Base-by-base conservation (phyloP, 2,888 invertebrate species). In the Cryptus viduatorius region DNA sequence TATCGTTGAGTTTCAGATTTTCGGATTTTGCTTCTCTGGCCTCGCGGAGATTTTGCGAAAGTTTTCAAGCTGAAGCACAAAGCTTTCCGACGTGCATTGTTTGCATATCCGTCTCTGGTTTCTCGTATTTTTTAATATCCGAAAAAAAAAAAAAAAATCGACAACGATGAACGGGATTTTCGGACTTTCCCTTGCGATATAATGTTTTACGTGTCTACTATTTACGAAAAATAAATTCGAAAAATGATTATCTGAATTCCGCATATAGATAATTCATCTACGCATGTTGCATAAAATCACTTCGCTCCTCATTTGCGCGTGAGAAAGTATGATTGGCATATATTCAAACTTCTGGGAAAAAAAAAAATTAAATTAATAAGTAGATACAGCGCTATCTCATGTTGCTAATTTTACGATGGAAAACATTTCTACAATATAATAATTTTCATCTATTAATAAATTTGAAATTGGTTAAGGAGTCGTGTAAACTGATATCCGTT, bases 231-330 rank as follows among this genome's bases (percentile, higher is more conserved):
- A 56, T 56, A 56, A 19, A 56, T 1, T 56, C 16, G 10, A 10
- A 56, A 19, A 24, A 3, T 2, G 12, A 56, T 56, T 56, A 56
- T 19, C 12, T 56, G 10, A 24, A 12, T 24, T 56, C 10, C 56
- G 1, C 56, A 12, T 24, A 19, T 4, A 19, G 10, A 56, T 56
- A 4, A 24, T 24, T 4, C 61, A 14, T 29, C 16, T 61, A 73
- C 7, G 61, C 16, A 61, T 44, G 61, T 61, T 84, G 81, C 84
- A 84, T 84, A 78, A 84, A 81, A 78, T 84, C 81, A 84, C 81
- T 84, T 84, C 65, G 81, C 56, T 53, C 68, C 53, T 56, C 81
- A 81, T 78, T 77, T 44, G 59, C 81, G 67, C 84, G 84, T 81
- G 84, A 81, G 84, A 84, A 77, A 84, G 77, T 73, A 73, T 53